Conservation (phyloP, 2,797 vertebrate species). For the Diglossa cyanea region DNA sequence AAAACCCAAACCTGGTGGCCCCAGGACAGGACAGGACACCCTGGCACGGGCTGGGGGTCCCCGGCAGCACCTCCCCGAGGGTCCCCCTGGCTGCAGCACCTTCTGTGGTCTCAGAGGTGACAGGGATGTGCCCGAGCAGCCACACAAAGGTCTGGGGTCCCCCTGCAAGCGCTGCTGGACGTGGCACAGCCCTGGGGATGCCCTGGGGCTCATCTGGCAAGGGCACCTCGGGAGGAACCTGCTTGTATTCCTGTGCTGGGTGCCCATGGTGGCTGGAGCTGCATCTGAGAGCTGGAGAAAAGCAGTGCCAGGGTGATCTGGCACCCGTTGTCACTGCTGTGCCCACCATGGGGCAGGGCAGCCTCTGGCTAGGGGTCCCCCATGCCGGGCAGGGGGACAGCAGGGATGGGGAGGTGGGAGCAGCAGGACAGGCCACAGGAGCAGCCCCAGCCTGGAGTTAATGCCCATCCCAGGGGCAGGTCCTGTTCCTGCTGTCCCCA, state of each 20-base stretch:
- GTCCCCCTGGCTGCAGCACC: rapidly evolving
- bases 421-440: neutral
- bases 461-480: neutral
- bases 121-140: neutral
- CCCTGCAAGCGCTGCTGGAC: rapidly evolving
- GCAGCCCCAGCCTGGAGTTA: neutral
- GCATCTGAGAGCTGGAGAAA: neutral
- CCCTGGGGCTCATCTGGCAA: rapidly evolving
- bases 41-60: rapidly evolving
- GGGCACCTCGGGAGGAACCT: neutral
- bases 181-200: rapidly evolving
- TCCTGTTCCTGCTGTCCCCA: neutral
- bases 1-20: neutral
- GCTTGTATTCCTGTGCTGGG: neutral
- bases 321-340: rapidly evolving
- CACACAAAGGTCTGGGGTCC: rapidly evolving
- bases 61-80: neutral
- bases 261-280: neutral
- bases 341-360: neutral
- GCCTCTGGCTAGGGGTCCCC: neutral
- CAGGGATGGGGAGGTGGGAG: neutral
- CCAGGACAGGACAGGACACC: neutral
- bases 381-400: neutral
- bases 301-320: rapidly evolving
- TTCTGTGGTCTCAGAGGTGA: neutral